A percentile compares a stretch with the other conserved stretches of the same genome.
These are phyloP conservation scores for Etheostoma nigrum DNA, from an alignment of 2,797 vertebrate genomes.

Conservation along the genomic window DNA sequence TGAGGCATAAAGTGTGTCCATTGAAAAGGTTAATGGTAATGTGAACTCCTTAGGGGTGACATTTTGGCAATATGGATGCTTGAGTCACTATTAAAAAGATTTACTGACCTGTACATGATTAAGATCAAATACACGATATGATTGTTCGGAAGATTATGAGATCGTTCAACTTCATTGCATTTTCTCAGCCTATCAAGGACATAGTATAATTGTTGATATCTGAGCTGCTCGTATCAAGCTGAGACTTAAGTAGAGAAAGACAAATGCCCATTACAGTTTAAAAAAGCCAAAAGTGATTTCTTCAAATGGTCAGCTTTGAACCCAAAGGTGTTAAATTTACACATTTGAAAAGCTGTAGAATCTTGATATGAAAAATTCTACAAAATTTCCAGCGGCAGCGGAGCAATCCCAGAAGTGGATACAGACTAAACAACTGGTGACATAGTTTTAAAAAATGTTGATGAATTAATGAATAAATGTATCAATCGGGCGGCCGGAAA, in stretches of 20 bases:
- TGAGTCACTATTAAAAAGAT: conserved; percentile 37
- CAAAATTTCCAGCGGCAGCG: too few relatives aligned
- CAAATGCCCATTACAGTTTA: not conserved
- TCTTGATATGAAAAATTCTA: too few relatives aligned
- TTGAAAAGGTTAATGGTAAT: conserved; percentile 76
- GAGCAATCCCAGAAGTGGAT: too few relatives aligned
- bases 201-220: not conserved
- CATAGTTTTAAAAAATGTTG: not conserved
- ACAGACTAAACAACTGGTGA: not conserved
- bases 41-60: conserved; percentile 68
- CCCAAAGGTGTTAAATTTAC: not conserved
- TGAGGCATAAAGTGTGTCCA: conserved; percentile 75
- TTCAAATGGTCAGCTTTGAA: not conserved
- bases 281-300: not conserved
- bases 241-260: too few relatives aligned
- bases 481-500: too few relatives aligned
- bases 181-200: not conserved
- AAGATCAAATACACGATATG: conserved; percentile 22
- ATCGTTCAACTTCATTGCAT: conserved; percentile 17
- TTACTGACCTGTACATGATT: conserved; percentile 45
- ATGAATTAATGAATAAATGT: not conserved
- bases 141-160: conserved; percentile 34
- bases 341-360: not conserved
- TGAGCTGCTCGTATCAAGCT: too few relatives aligned
- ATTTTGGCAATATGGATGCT: conserved; percentile 63